phyloP scores from a whole-genome alignment of 2,113 vertebrate species.

The Raphicerus campestris region DNA sequence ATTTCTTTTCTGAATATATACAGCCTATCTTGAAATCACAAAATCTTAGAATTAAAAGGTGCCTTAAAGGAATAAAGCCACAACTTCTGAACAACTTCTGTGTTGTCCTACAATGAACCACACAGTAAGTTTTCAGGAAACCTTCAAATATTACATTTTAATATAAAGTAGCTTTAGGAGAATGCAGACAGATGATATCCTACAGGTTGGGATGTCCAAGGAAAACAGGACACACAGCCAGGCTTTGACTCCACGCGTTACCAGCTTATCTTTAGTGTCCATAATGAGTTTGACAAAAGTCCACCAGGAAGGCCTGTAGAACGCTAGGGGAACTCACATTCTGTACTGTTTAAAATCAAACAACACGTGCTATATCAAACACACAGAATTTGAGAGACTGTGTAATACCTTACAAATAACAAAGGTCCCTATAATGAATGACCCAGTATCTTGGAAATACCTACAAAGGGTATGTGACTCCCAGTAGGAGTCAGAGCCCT shows the following conservation, averaged over 20 bases:
- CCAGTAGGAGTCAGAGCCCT: background rate
- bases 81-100: background rate
- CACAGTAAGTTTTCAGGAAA: background rate
- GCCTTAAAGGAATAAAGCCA: background rate
- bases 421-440: background rate
- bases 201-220: background rate
- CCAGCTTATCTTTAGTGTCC: background rate
- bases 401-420: background rate
- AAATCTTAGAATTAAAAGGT: slow-evolving; percentile 50
- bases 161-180: background rate
- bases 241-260: background rate
- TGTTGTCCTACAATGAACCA: background rate
- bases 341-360: background rate
- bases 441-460: background rate
- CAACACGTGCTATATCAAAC: background rate
- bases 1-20: slow-evolving; percentile 36
- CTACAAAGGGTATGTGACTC: background rate
- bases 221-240: background rate
- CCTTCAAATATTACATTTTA: background rate
- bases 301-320: background rate
- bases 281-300: background rate
- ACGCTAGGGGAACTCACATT: background rate
- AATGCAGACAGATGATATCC: background rate
- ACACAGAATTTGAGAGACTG: background rate
- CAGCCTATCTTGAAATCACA: slow-evolving; percentile 13